A percentile compares a stretch with the other conserved stretches of the same genome.
Conservation (phyloP, 2,888 invertebrate genomes). For the Ophion obscuratus region DNA sequence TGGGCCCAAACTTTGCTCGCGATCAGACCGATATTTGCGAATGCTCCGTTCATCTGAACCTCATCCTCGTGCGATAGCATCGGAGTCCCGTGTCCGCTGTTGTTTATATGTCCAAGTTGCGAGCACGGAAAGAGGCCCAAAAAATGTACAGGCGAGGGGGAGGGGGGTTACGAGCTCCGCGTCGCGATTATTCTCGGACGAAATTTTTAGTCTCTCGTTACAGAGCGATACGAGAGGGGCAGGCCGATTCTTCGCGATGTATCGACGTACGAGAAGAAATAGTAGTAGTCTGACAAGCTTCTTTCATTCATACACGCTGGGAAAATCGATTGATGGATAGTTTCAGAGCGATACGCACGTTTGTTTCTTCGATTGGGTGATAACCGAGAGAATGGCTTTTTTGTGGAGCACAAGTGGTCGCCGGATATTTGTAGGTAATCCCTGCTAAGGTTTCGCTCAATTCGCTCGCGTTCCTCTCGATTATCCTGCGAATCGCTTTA, state of each 20-base stretch:
- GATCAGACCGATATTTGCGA: constrained; percentile 80
- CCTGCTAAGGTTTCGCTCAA: not conserved
- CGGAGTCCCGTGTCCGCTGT: constrained; percentile 66
- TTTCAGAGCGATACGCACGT: constrained; percentile 28
- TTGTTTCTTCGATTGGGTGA: constrained; percentile 40
- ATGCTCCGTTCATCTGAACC: constrained; percentile 77
- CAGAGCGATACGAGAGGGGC: not conserved
- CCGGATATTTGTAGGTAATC: not conserved
- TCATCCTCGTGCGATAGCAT: constrained; percentile 78
- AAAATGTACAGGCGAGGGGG: no score
- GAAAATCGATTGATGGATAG: constrained; percentile 26
- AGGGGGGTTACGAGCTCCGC: not conserved
- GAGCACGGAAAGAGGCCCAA: constrained; percentile 3
- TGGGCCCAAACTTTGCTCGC: constrained; percentile 80
- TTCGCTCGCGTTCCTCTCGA: not conserved
- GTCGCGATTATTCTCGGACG: not conserved
- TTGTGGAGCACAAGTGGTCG: not conserved
- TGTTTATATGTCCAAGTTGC: constrained; percentile 77
- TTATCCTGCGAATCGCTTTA: constrained; percentile 13
- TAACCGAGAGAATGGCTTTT: not conserved
- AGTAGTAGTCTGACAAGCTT: constrained; percentile 29
- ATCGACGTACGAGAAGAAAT: constrained; percentile 1
- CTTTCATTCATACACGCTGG: constrained; percentile 34
- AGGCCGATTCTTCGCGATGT: constrained; percentile 26
- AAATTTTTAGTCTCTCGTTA: not conserved